Evolutionary conservation across 2,888 invertebrate genomes (phyloP), one percentile per base, ranked within the genome.

Genomic region (Zaprionus obscuricornis): DNA sequence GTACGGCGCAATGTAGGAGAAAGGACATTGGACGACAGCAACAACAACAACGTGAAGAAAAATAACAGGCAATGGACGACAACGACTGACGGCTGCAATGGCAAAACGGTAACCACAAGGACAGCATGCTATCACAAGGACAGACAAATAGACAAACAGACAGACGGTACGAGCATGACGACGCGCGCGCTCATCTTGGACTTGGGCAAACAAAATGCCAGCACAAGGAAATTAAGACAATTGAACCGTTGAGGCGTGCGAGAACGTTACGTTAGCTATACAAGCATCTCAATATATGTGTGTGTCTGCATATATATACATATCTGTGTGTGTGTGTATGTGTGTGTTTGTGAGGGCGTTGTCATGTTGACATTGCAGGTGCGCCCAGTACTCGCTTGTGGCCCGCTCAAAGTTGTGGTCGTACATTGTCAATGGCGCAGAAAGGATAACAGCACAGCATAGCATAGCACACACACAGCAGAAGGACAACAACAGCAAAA

Each of bases 231-330:
- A 81, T 81, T 81, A 81, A 81, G 85, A 86, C 81, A 81, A 81
- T 81, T 86, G 81, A 81, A 81, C 85, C 87, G 76, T 85, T 86
- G 85, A 86, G 87, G 85, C 81, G 76, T 81, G 87, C 79, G 56
- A 74, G 67, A 59, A 62, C 55, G 50, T 69, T 50, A 46, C 68
- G 60, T n/a, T n/a, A n/a, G n/a, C n/a, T n/a, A n/a, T n/a, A n/a
- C n/a, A 79, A 57, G 58, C 69, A 71, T 60, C 67, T 59, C 72
- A 27, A 67, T 51, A 49, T 60, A 54, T 60, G 72, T 71, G n/a
- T 54, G 58, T 14, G 50, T 49, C 37, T 57, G 55, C 37, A 20
- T 3, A 3, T 29, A 17, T 26, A 2, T 13, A n/a, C 8, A 5
- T 49, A 14, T 22, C 1, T 5, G 13, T 13, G 26, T 36, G 10